Base-by-base conservation (phyloP, 2,113 vertebrate species). In the Symphodus melops region DNA sequence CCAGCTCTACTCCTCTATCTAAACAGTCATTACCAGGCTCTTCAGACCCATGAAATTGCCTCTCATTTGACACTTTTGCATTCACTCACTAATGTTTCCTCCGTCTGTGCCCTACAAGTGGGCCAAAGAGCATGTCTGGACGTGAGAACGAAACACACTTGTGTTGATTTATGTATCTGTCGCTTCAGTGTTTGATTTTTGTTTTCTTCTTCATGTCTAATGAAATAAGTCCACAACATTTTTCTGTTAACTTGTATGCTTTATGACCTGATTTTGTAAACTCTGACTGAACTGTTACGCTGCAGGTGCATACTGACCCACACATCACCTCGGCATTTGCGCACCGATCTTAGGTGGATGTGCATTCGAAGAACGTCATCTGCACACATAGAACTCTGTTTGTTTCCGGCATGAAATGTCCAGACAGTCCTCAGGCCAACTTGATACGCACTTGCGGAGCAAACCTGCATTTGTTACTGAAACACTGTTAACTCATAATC, bases 21-120 rank as follows among this genome's bases (percentile, higher is more conserved):
- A 78, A 86, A 79, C 77, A 78, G 9, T 85, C 82, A 85, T 90
- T 83, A 81, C 25, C 61, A 58, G 49, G 72, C 90, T 73, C 87
- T 92, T 83, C 75, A 83, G 53, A 58, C 49, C 39, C 16, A 72
- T 75, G 42, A 84, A 84, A 93, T 83, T 74, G 65, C 91, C 79
- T 87, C 82, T 87, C 25, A 66, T 74, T 58, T 68, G 73, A 74
- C 72, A 75, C 71, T 88, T 79, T 73, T 64, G 82, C 65, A 75
- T 72, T 65, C 58, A 58, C 65, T 66, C 51, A 42, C 53, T 67
- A 69, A 70, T 42, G 60, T 86, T 77, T 72, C 61, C 53, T 66
- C 52, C 21, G 17, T 87, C 56, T 61, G 14, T 36, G 37, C 0
- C 5, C 51, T 75, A 72, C 37, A 64, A 71, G 75, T 69, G 59